These are phyloP conservation scores for Pyrrhura leucotis DNA, from an alignment of 2,797 vertebrate genomes.

Conservation along the genomic window DNA sequence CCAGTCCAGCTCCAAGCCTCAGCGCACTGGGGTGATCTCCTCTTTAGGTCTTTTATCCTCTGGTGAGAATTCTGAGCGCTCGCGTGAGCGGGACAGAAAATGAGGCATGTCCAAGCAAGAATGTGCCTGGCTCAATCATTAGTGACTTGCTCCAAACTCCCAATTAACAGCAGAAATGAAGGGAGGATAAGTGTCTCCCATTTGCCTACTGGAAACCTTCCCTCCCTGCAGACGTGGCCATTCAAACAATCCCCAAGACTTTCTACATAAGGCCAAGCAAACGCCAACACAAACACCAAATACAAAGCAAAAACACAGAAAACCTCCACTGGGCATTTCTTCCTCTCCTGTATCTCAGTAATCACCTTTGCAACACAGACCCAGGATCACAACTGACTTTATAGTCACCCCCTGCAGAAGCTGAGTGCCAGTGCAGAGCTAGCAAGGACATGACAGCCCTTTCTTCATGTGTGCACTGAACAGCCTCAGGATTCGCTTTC, in stretches of 20 bases:
- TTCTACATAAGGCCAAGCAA: neutral
- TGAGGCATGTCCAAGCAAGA: neutral
- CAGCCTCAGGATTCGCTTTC: neutral
- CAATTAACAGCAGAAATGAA: neutral
- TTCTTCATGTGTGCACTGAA: neutral
- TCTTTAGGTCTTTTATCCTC: neutral
- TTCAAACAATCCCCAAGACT: neutral
- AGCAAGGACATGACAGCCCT: accelerated
- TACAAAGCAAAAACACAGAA: neutral
- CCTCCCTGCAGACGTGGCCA: neutral
- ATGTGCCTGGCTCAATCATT: neutral
- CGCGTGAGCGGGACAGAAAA: neutral
- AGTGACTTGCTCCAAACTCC: neutral
- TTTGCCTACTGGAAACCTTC: neutral
- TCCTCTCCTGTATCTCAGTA: neutral
- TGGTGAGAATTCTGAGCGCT: neutral
- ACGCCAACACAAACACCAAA: neutral
- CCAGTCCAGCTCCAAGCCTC: neutral
- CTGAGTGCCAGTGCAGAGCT: neutral
- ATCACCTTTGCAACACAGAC: neutral
- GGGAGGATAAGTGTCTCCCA: neutral
- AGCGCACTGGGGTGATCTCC: neutral
- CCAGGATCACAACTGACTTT: neutral
- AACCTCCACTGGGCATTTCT: neutral
- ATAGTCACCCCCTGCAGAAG: neutral